Evolutionary conservation across 2,113 vertebrate species (phyloP), one percentile per base, ranked within the genome.

Genomic region (Rhinichthys klamathensis): DNA sequence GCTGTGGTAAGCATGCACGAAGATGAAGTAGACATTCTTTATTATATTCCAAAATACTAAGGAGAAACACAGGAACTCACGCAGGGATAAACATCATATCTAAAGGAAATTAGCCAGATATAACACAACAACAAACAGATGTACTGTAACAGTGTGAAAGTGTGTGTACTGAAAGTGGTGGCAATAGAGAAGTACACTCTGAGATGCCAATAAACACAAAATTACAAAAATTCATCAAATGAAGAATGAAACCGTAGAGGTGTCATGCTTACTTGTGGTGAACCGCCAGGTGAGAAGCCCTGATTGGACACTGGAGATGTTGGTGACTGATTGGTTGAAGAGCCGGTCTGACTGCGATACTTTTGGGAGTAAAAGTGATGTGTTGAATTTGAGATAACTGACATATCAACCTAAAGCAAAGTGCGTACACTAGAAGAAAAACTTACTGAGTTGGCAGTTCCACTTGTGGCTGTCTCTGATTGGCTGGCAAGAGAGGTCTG

Each of bases 301-400:
- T 99, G 98, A 97, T 99, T 99, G 97, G 98, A 99, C 96, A 98
- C 97, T 83, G 98, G 98, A 92, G 98, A 99, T 92, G 98, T 99
- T 96, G 98, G 98, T 95, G 98, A 99, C 96, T 99, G 98, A 97
- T 96, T 99, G 96, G 97, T 97, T 44, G 98, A 98, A 93, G 98
- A 99, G 78, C 98, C 97, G 91, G 97, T 96, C 92, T 96, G 96
- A 94, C 95, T 97, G 95, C 98, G 98, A 94, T 99, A 99, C 97
- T 99, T 98, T 96, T 97, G 97, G 93, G 97, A 96, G 91, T 96
- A 41, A 96, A 56, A 56, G 18, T n/a, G 60, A 63, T 56, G n/a
- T 58, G 51, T 54, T 38, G 8, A 54, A 16, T 65, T 63, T 44
- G 41, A 35, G 16, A 51, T 12, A 32, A 35, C 3, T 58, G 15